Evolutionary conservation across 37 sponge, comb jelly and placozoan genomes (phyloP), one percentile per base, ranked within the genome.

Genomic region (Cladorhizidae sp.): DNA sequence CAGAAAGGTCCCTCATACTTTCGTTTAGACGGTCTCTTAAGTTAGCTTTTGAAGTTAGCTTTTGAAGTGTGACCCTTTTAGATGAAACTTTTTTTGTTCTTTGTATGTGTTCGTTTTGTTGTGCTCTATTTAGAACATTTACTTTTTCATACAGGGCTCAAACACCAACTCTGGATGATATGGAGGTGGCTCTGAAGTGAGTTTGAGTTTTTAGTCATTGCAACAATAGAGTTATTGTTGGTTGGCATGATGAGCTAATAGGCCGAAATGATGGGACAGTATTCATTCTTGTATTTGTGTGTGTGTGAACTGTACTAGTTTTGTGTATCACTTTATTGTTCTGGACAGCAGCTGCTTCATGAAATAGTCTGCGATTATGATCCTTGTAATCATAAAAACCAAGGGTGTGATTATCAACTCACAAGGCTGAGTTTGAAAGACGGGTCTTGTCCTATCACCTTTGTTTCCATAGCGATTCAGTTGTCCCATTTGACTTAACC

Each of bases 151-250:
- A 8, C 58, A 87, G 88, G 45, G 64, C 82, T 21, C 32, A 37
- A 0, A 80, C 88, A 7, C 88, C 88, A 14, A 80, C 81, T 23
- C 52, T 81, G 51, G 88, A 87, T 43, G 88, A 87, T 22, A 29
- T 77, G 28, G 82, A 87, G 9, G 45, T 23, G 9, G 33, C 54
- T 29, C 15, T 75, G 41, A 45, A 56, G 85, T 84, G 69, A 84
- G 76, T 58, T 56, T 2, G 26, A 25, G 29, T 15, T 75, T 35
- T 25, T 77, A n/a, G n/a, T n/a, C n/a, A n/a, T n/a, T n/a, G n/a
- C n/a, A n/a, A n/a, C n/a, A n/a, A 26, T 12, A 45, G 3, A 7
- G 28, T 75, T 33, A 5, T 49, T 17, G 45, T 37, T 17, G 21
- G 9, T 26, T 69, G 23, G 78, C 5, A 51, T 77, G 78, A 78